Conservation (phyloP, 2,113 vertebrate genomes). For the Xiphophorus hellerii region DNA sequence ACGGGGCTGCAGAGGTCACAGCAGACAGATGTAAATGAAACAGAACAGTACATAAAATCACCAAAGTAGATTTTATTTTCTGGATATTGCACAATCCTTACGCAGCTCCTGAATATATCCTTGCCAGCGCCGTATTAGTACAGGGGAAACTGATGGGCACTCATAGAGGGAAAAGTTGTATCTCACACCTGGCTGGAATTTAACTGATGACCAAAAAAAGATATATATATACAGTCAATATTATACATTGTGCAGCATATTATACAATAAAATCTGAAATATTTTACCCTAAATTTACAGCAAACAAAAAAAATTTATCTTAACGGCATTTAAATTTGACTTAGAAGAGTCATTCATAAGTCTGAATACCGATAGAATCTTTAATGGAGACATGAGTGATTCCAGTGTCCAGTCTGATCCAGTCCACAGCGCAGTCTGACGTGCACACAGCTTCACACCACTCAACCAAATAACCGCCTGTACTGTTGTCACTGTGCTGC, state of each 20-base stretch:
- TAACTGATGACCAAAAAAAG: slow-evolving; percentile 48
- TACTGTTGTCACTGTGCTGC: slow-evolving; percentile 53
- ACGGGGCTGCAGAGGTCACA: slow-evolving; percentile 58
- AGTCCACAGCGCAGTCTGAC: slow-evolving; percentile 68
- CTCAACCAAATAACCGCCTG: slow-evolving; percentile 72
- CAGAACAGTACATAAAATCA: neutral
- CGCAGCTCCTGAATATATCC: slow-evolving; percentile 76
- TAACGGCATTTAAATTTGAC: neutral
- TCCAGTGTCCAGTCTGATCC: slow-evolving; percentile 63
- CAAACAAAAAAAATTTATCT: neutral
- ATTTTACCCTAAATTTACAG: neutral
- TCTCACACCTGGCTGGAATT: slow-evolving; percentile 71
- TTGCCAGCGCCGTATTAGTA: slow-evolving; percentile 69
- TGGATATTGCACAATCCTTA: slow-evolving; percentile 33
- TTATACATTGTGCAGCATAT: neutral
- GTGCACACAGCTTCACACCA: slow-evolving; percentile 67
- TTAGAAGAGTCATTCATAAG: slow-evolving; percentile 8
- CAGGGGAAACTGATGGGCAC: slow-evolving; percentile 56
- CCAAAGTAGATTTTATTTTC: neutral
- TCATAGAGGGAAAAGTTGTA: slow-evolving; percentile 77
- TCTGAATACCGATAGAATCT: slow-evolving; percentile 51
- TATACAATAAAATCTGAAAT: neutral
- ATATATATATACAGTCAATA: neutral
- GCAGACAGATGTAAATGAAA: neutral
- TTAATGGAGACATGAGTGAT: slow-evolving; percentile 62